Evolutionary conservation across 1,140 invertebrate genomes (phyloP).

Genomic region (Zaprionus camerounensis): DNA sequence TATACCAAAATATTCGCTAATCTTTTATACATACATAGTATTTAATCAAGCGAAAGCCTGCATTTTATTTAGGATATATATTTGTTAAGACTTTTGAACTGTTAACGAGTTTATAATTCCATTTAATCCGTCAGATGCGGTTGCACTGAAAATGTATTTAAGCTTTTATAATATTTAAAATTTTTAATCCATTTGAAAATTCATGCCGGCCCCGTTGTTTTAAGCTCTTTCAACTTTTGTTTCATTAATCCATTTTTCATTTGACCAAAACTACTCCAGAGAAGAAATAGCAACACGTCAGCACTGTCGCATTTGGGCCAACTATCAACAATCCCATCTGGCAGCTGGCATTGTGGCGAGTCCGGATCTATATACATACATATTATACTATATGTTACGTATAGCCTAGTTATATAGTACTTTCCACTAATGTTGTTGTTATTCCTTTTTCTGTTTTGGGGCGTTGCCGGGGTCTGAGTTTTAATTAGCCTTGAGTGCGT

Average conservation of each 20-base stretch:
- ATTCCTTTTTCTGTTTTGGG: slow-evolving; percentile 15
- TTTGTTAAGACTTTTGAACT: not conserved
- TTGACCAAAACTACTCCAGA: not conserved
- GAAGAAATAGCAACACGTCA: slow-evolving; percentile 62
- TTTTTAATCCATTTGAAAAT: not conserved
- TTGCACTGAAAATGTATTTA: too few species aligned
- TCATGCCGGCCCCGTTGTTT: not conserved
- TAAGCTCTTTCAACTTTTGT: slow-evolving; percentile 2
- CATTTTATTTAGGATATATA: not conserved
- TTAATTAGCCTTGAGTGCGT: slow-evolving; percentile 81
- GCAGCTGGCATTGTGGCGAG: slow-evolving; percentile 12
- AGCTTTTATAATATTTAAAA: not conserved
- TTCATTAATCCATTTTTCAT: not conserved
- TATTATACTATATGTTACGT: not conserved
- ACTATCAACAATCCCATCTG: slow-evolving; percentile 43
- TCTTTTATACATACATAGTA: not conserved
- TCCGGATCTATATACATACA: not conserved
- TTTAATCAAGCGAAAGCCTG: not conserved
- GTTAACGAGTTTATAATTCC: not conserved
- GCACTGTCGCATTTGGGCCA: slow-evolving; percentile 60
- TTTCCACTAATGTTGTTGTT: not conserved
- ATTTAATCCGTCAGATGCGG: not conserved
- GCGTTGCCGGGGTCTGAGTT: slow-evolving; percentile 69
- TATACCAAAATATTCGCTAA: not conserved
- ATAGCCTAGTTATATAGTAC: not conserved